Evolutionary conservation across 2,113 vertebrate genomes (phyloP).

Genomic region (Panthera tigris): DNA sequence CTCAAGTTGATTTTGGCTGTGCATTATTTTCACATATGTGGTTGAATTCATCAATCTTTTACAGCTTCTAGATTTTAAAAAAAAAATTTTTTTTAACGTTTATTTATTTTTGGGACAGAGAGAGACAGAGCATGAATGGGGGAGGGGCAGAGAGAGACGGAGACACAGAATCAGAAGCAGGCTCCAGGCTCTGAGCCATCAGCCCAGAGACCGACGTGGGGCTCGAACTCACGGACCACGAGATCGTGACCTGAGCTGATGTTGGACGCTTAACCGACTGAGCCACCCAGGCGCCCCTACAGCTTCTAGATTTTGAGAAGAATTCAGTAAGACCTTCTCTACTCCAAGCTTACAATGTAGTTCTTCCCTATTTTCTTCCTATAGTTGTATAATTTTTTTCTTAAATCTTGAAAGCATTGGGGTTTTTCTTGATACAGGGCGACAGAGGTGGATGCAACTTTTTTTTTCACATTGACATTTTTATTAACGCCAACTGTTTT

Average conservation of each 20-base stretch:
- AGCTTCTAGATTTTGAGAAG: not conserved
- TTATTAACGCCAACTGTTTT: slow-evolving; percentile 94
- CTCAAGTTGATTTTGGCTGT: not conserved
- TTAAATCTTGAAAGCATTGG: not conserved
- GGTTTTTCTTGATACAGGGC: not conserved
- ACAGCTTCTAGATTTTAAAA: not conserved
- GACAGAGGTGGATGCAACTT: rapidly evolving
- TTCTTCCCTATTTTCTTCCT: not conserved
- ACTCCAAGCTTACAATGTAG: not conserved
- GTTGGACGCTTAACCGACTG: too few relatives aligned
- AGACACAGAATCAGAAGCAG: too few relatives aligned
- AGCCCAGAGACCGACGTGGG: too few relatives aligned
- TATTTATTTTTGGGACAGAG: too few relatives aligned
- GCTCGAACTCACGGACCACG: too few relatives aligned
- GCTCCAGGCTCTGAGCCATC: too few relatives aligned
- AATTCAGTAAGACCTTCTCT: not conserved
- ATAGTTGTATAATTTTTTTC: not conserved
- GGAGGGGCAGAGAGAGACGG: too few relatives aligned
- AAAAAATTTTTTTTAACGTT: not conserved
- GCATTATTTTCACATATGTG: not conserved
- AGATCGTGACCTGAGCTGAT: too few relatives aligned
- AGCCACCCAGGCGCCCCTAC: not conserved
- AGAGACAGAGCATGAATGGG: too few relatives aligned
- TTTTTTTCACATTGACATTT: slow-evolving; percentile 86
- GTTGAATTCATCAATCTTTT: not conserved